phyloP scores from a whole-genome alignment of 2,888 invertebrate species.

The Coleophora flavipennella region DNA sequence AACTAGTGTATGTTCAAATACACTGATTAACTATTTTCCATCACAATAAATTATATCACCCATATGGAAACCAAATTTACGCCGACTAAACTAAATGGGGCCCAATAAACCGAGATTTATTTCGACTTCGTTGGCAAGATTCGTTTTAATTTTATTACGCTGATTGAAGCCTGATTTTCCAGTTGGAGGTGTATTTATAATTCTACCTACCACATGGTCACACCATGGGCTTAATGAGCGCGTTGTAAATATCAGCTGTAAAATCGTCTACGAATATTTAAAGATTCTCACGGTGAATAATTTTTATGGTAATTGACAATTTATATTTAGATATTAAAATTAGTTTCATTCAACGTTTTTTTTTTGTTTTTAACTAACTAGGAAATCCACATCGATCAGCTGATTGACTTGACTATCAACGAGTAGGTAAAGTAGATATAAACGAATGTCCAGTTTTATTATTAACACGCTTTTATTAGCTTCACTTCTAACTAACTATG shows the following conservation, averaged over 20 bases:
- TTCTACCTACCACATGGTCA: constrained; percentile 8
- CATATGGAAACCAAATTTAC: constrained; percentile 16
- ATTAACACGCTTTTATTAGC: too few species aligned
- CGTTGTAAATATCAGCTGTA: constrained; percentile 8
- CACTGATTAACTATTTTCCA: not conserved
- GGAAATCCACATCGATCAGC: too few species aligned
- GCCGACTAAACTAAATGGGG: constrained; percentile 14
- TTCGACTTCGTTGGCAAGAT: constrained; percentile 15
- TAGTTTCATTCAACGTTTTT: too few species aligned
- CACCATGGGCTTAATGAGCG: constrained; percentile 1
- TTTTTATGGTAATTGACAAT: too few species aligned
- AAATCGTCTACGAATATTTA: not conserved
- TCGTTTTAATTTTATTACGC: constrained; percentile 14
- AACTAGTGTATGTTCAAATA: too few species aligned
- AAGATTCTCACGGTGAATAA: too few species aligned
- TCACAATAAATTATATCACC: constrained; percentile 11
- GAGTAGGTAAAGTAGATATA: too few species aligned
- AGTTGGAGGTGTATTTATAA: constrained; percentile 15
- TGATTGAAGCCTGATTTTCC: constrained; percentile 12
- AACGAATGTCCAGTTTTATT: too few species aligned
- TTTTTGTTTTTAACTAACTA: too few species aligned
- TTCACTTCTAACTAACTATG: too few species aligned
- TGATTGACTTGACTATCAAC: too few species aligned
- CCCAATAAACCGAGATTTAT: constrained; percentile 17
- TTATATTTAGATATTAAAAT: too few species aligned